Evolutionary conservation across 1,140 invertebrate species (phyloP), one percentile per base, ranked within the genome.

Genomic region (Lycorma delicatula): DNA sequence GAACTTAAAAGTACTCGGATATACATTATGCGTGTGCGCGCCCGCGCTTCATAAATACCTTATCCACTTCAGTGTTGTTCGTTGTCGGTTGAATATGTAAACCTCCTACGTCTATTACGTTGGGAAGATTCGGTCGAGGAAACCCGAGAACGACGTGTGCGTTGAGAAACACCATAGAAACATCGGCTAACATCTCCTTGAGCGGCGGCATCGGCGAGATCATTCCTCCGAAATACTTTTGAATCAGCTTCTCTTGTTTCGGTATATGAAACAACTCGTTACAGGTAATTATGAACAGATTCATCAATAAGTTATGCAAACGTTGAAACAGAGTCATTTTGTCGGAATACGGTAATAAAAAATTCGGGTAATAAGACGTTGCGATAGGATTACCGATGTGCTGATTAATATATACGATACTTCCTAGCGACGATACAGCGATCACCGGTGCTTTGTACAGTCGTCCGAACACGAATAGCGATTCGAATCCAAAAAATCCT

Each of bases 111-210:
- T 75, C 76, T 1, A 74, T 70, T 49, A 75, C 76, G 63, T 72
- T 81, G 0, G 81, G 80, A 27, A 80, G 59, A 9, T 72, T 66
- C 12, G 82, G 79, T 28, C 77, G 69, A 1, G 80, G 76, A 68
- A 81, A 79, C 59, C 81, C 77, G 48, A 80, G 71, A 7, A 75
- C 75, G 61, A 78, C 79, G 67, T 85, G 81, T 16, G 79, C 79
- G 60, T 84, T 84, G 0, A 79, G 74, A 49, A 84, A 62, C 12
- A 81, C 73, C 41, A 83, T 63, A 22, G 18, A 16, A 1, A 44
- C 41, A 5, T 44, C 41, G 7, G 18, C 23, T 22, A 44, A 16
- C 7, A 44, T 16, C 16, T 44, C 1, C 6, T 44, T 44, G 41
- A 44, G 6, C 16, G 1, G 5, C 23, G 41, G 23, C 7, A 20